Evolutionary conservation across 2,113 vertebrate species (phyloP), one percentile per base, ranked within the genome.

Genomic region (Nothoprocta perdicaria): DNA sequence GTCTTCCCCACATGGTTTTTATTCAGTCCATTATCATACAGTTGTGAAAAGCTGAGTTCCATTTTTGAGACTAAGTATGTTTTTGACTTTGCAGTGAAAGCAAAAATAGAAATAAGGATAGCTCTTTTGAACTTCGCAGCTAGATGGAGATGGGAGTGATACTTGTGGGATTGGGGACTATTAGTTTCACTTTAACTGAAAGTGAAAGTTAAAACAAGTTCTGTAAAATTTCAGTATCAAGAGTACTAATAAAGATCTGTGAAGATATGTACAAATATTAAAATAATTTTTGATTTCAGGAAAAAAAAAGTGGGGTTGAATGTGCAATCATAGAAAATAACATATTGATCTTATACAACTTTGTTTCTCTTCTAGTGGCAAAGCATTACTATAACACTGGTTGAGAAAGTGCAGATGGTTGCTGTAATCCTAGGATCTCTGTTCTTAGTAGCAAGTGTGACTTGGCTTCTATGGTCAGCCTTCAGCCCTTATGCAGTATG

Each of bases 391-490:
- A 98, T 99, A 97, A 99, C 98, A 75, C 98, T 99, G 98, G 98
- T 99, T 98, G 99, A 99, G 97, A 99, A 99, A 98, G 99, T 99
- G 83, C 99, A 99, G 98, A 98, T 99, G 97, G 98, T 99, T 66
- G 99, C 99, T 68, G 99, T 99, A 97, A 98, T 99, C 97, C 98
- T 99, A 97, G 99, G 99, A 96, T 98, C 98, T 65, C 98, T 99
- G 95, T 99, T 99, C 97, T 97, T 99, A 97, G 98, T 99, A 97
- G 98, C 99, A 62, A 99, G 98, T 97, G 98, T 99, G 97, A 98
- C 98, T 87, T 99, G 98, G 99, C 98, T 99, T 96, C 98, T 99
- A 94, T 99, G 99, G 99, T 99, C 99, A 40, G 98, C 98, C 84
- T 98, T 99, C 97, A 99, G 98, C 94, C 98, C 98, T 65, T 98